phyloP scores from a whole-genome alignment of 53 echinoderm and acorn worm species.

The Actinopyga echinites region DNA sequence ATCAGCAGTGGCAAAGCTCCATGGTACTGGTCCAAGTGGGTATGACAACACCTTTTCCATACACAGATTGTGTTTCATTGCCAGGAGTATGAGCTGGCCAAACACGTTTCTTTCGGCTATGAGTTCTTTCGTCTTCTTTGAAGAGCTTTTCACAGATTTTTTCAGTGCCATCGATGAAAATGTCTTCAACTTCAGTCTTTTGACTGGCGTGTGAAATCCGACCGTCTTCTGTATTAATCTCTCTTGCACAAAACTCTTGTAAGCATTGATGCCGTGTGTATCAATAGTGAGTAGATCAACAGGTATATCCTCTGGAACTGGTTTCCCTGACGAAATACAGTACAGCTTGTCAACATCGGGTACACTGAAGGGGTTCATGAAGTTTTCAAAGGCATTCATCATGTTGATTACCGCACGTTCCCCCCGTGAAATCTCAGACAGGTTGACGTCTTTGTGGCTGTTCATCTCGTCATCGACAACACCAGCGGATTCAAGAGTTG shows the following conservation, averaged over 20 bases:
- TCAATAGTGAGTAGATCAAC: slow-evolving; percentile 51
- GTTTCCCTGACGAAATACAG: too few species aligned
- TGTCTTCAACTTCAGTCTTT: slow-evolving; percentile 42
- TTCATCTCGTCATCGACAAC: slow-evolving; percentile 33
- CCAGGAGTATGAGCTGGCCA: slow-evolving; percentile 46
- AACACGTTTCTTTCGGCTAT: slow-evolving; percentile 55
- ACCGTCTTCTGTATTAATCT: slow-evolving; percentile 29
- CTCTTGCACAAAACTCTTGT: slow-evolving; percentile 11
- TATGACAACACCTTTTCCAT: slow-evolving; percentile 46
- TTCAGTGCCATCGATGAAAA: slow-evolving; percentile 28
- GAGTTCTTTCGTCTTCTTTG: slow-evolving; percentile 55
- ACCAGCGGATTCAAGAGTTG: slow-evolving; percentile 51
- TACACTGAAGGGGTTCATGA: slow-evolving; percentile 63
- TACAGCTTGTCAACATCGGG: slow-evolving; percentile 35
- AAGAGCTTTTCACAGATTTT: slow-evolving; percentile 1
- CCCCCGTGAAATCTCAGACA: slow-evolving; percentile 36
- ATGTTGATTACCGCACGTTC: slow-evolving; percentile 42
- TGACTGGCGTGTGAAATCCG: slow-evolving; percentile 39
- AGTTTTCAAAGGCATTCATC: slow-evolving; percentile 43
- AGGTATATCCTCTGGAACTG: slow-evolving; percentile 50
- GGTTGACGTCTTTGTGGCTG: slow-evolving; percentile 55
- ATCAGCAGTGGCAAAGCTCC: slow-evolving; percentile 49
- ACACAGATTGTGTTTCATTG: slow-evolving; percentile 39
- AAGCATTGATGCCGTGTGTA: slow-evolving; percentile 23
- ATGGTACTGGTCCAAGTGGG: slow-evolving; percentile 45